phyloP scores from a whole-genome alignment of 2,888 invertebrate species.

The Pyrrhia umbra region DNA sequence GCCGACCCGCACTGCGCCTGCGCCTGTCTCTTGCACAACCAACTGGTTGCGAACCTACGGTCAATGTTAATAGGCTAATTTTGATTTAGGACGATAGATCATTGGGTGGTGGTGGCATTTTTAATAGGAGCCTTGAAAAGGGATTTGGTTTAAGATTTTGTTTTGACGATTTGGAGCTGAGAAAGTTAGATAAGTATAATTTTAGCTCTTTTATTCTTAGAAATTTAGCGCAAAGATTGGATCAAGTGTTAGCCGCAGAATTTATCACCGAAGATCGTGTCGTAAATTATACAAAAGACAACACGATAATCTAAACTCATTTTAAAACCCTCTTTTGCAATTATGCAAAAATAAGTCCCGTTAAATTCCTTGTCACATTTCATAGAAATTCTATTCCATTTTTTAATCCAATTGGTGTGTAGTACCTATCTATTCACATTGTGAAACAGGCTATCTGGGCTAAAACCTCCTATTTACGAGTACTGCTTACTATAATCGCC shows the following conservation, averaged over 20 bases:
- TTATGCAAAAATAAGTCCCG: not conserved
- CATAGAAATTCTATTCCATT: not conserved
- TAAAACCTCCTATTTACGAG: not conserved
- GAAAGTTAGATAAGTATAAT: too few relatives aligned
- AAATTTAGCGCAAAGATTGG: not conserved
- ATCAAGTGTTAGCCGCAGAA: not conserved
- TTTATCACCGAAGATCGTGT: not conserved
- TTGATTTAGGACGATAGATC: constrained; percentile 56
- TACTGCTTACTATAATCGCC: not conserved
- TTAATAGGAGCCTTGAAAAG: not conserved
- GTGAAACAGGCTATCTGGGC: not conserved
- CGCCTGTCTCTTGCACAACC: constrained; percentile 59
- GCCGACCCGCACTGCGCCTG: constrained; percentile 55
- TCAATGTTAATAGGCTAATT: constrained; percentile 75
- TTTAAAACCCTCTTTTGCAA: not conserved
- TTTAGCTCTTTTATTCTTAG: too few relatives aligned
- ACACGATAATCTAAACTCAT: not conserved
- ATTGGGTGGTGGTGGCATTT: not conserved
- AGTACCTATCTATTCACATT: too few relatives aligned
- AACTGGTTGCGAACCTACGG: constrained; percentile 61
- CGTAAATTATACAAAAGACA: not conserved
- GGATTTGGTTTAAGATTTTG: not conserved
- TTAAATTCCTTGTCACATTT: not conserved
- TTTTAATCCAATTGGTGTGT: not conserved
- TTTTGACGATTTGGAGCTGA: not conserved